Evolutionary conservation across 2,797 vertebrate species (phyloP), one percentile per base, ranked within the genome.

Genomic region (Luscinia luscinia): DNA sequence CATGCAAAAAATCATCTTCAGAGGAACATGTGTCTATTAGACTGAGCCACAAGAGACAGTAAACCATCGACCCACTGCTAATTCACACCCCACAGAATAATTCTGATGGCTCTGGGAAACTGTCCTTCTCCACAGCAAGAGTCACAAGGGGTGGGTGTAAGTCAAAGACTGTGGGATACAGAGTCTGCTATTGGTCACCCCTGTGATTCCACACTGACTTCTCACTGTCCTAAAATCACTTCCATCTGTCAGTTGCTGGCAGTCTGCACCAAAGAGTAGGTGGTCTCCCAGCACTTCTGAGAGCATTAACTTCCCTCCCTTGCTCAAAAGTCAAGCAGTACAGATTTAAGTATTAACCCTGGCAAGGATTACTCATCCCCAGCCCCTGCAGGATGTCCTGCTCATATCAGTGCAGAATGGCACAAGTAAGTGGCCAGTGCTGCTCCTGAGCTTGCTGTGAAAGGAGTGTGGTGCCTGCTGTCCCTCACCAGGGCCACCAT

Each of bases 241-340:
- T 70, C 88, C 91, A 82, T 77, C 68, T 86, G 92, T 76, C 78
- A 87, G 79, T 63, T 94, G 28, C 0, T 92, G 90, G 75, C 61
- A 73, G 64, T 3, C 27, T 38, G 20, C 9, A 30, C 0, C 30
- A 27, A 64, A 28, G 80, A 66, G 83, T 48, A 94, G 86, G 89
- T 78, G 84, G 91, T 74, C 93, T 48, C 78, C 1, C 4, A 69
- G 77, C 43, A 26, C 36, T 91, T 69, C 70, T 45, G 54, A 61
- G 49, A 75, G 36, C 7, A 23, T 16, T 48, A 70, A 82, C 55
- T 79, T 76, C 78, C 48, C 41, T 81, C 52, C 68, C 59, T 57
- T 30, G 49, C 27, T 94, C 76, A 23, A 1, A 78, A 90, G 63
- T 12, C 7, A 2, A 75, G 79, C 26, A 70, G 43, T 46, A 61